These are phyloP conservation scores for Apolygus lucorum DNA, from an alignment of 1,140 invertebrate genomes.

Conservation along the genomic window DNA sequence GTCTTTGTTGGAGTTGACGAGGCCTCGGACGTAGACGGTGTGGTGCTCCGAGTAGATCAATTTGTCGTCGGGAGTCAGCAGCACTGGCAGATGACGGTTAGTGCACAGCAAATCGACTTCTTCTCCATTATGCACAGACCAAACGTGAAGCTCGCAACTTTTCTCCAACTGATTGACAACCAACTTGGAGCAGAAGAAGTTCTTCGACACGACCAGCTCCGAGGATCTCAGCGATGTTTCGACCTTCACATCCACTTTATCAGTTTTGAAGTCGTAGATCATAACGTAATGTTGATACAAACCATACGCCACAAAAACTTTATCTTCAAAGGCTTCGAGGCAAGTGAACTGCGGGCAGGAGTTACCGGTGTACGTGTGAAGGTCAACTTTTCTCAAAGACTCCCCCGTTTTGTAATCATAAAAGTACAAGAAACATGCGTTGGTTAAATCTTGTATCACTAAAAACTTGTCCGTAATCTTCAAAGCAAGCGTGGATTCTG, in stretches of 20 bases:
- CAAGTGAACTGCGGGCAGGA: background rate
- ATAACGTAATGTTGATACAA: background rate
- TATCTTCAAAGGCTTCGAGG: background rate
- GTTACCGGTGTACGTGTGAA: background rate
- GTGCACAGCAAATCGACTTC: background rate
- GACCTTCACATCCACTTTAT: background rate
- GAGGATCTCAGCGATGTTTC: background rate
- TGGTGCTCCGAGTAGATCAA: conserved; percentile 16
- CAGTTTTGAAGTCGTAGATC: background rate
- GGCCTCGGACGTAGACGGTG: background rate
- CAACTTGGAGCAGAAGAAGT: conserved; percentile 15
- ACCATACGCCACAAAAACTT: background rate
- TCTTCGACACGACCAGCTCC: background rate
- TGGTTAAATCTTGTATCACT: conserved; percentile 2
- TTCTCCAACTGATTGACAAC: background rate
- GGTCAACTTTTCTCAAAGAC: background rate
- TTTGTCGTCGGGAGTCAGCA: background rate
- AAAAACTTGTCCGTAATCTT: conserved; percentile 9
- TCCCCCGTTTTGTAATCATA: background rate
- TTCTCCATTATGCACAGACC: conserved; percentile 3
- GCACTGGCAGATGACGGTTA: background rate
- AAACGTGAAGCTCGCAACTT: conserved; percentile 15
- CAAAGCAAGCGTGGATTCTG: background rate
- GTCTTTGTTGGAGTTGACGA: background rate
- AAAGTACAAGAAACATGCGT: background rate